Conservation (phyloP, 2,888 invertebrate species). For the Hypolimnas misippus region DNA sequence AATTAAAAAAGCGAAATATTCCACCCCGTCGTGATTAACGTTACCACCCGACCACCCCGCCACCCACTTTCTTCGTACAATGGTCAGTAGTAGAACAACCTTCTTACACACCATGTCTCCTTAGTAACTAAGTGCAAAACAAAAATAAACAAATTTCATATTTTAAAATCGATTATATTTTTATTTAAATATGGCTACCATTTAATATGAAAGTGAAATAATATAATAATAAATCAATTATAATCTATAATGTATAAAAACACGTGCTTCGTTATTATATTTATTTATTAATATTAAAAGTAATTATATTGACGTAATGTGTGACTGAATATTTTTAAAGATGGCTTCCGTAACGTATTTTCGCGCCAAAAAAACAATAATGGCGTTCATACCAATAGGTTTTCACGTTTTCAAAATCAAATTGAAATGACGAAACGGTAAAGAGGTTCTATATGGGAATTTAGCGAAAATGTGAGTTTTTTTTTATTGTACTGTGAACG, state of each 20-base stretch:
- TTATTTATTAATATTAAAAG: constrained; percentile 5
- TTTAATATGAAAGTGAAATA: constrained; percentile 8
- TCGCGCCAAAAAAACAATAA: constrained; percentile 77
- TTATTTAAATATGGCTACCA: not conserved
- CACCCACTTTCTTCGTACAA: constrained; percentile 69
- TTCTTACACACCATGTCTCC: constrained; percentile 74
- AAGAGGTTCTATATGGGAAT: constrained; percentile 48
- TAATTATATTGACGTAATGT: constrained; percentile 32
- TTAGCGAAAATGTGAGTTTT: constrained; percentile 57
- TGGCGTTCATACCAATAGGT: constrained; percentile 61
- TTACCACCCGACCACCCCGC: constrained; percentile 55
- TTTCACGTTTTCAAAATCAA: constrained; percentile 79
- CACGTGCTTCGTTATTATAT: not conserved
- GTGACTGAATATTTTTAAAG: constrained; percentile 50
- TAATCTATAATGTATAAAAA: constrained; percentile 16
- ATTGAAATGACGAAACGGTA: constrained; percentile 73
- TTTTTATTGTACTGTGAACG: constrained; percentile 41
- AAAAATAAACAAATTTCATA: constrained; percentile 75
- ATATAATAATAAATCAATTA: constrained; percentile 14
- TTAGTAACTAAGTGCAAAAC: constrained; percentile 79
- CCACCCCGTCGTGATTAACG: constrained; percentile 72
- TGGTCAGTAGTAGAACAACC: constrained; percentile 76
- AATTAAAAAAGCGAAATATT: constrained; percentile 82
- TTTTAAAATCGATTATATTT: not conserved
- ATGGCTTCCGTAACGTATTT: constrained; percentile 67